Base-by-base conservation (phyloP, 2,888 invertebrate species). In the Andrena fulva region DNA sequence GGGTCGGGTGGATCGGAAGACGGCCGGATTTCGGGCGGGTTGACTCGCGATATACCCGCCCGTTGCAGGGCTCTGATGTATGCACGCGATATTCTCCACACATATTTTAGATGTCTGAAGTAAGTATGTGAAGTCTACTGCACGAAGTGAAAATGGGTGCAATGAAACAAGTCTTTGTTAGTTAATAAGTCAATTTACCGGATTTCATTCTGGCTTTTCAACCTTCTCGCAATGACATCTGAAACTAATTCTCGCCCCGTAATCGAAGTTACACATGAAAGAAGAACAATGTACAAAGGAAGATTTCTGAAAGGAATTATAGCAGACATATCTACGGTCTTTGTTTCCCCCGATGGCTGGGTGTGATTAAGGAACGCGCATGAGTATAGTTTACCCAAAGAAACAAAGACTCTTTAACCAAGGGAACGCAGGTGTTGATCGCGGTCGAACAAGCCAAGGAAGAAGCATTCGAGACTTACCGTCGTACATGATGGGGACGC, bases 401-500 rank as follows among this genome's bases (percentile, higher is more conserved):
- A 74, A 67, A 72, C 69, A 79, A 82, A 80, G 77, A 70, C 62
- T 20, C 62, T 60, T 54, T 67, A 48, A 27, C 48, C 10, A 33
- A 75, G 60, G 72, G 63, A 67, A 10, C 67, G 71, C 69, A 52
- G 68, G 33, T 78, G 7, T 76, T 56, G 50, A 64, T 82, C 31
- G 20, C 31, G 68, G 72, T 76, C 59, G 77, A 73, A 67, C 76
- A 80, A 87, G 73, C 74, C 72, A 80, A 80, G 68, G 66, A 76
- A 72, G 56, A 79, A 73, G 48, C 82, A 85, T 70, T 85, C 72
- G 80, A 85, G 72, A 93, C 97, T 97, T 96, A 98, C 98, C 98
- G 95, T 98, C 98, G 94, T 97, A 98, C 97, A 98, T 98, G 92
- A 98, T 98, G 90, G 98, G 98, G 89, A 98, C 98, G 87, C 98